Evolutionary conservation across 37 sponge, comb jelly and placozoan genomes (phyloP), one percentile per base, ranked within the genome.

Genomic region (Beroe forskalii): DNA sequence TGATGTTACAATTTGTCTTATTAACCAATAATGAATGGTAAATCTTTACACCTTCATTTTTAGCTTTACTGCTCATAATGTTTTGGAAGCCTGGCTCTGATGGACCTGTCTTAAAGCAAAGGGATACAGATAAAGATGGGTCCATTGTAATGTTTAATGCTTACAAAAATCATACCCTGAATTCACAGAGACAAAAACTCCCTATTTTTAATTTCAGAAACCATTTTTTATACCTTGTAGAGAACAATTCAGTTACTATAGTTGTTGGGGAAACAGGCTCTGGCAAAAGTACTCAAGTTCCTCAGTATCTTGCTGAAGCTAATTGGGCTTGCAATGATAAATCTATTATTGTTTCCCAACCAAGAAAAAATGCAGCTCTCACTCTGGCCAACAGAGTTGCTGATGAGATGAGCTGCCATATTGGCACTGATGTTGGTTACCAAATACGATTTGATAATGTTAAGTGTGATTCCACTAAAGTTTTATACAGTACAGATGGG

Each of bases 201-300:
- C 97, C 36, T 62, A 91, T 32, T 91, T 67, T 75, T 93, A 90
- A 25, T 95, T 95, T 0, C 95, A 96, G n/a, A 94, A 92, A 25
- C 95, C 96, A 91, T 94, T 94, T 32, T 94, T 94, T 19, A 94
- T 94, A 25, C 93, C 92, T 28, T 94, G 94, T 42, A 93, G 94
- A 89, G 93, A 94, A 37, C 92, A 91, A 23, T 92, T 27, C n/a
- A 62, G 93, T 93, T 22, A 83, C 91, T 22, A 76, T 96, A 76
- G 90, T 96, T 8, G 91, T 93, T 89, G 94, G 93, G n/a, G 95
- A 94, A 91, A 94, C 96, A 43, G 96, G 96, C 0, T 96, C 95
- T 25, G 95, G 96, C 20, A 96, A 96, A 89, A 96, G 95, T 83
- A 96, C 96, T 24, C 96, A 96, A 89, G 36, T 96, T 9, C 93